Base-by-base conservation (phyloP, 2,113 vertebrate species). In the Heterotis niloticus region DNA sequence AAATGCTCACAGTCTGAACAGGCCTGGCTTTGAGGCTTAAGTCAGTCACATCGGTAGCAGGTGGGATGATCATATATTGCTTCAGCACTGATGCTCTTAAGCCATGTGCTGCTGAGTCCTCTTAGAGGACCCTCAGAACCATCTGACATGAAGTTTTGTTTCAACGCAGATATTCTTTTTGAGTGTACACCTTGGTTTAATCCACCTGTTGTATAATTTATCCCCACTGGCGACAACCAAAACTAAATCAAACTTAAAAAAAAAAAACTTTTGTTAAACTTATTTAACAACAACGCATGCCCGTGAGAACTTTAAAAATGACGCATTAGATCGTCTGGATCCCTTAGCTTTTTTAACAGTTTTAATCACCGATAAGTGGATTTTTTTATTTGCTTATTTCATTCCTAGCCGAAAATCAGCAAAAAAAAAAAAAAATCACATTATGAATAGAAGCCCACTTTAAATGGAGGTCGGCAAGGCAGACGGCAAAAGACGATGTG, bases 351-450 rank as follows among this genome's bases (percentile, higher is more conserved):
- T 44, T 44, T 4, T 4, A 44, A 44, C 2, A 4, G 7, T 4
- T 44, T 44, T 44, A 7, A 2, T 44, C 7, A 44, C n/a, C n/a
- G n/a, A n/a, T n/a, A n/a, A n/a, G n/a, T n/a, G n/a, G n/a, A n/a
- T n/a, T 44, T 72, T 72, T 23, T 34, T 51, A 23, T 51, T 52
- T 69, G 67, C 20, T 71, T 54, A n/a, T 14, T 54, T 71, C 34
- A 74, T 74, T 13, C 23, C 72, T 74, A 28, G 56, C 54, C 54
- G 57, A 57, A 74, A 74, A 74, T 17, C 60, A 3, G 13, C 60
- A 62, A 62, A 62, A 26, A 23, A 74, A 74, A 5, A 62, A 62
- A 62, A 26, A 23, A 74, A 74, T 74, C 57, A 74, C 56, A 10
- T 10, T n/a, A 65, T 65, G 13, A 65, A 65, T 73, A 26, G 17